phyloP scores from a whole-genome alignment of 2,797 vertebrate genomes.

The Lacerta bilineata region DNA sequence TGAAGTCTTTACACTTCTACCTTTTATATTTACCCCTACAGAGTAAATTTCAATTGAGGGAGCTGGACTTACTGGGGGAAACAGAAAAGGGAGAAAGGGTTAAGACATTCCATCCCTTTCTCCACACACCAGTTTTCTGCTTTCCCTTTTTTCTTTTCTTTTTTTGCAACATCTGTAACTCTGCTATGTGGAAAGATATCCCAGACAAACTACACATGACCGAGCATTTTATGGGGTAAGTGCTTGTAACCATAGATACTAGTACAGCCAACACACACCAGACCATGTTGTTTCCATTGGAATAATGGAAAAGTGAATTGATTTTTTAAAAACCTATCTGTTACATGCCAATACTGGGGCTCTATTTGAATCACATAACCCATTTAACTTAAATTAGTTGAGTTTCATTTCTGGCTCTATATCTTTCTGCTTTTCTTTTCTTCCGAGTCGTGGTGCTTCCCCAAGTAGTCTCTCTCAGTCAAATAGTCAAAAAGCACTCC shows the following conservation, averaged over 20 bases:
- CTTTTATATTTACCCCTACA: neutral
- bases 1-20: neutral
- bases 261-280: conserved; percentile 40
- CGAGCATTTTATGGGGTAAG: neutral
- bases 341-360: neutral
- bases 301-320: conserved; percentile 31
- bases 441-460: neutral
- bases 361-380: conserved; percentile 21
- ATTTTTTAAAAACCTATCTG: neutral
- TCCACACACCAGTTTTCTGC: neutral
- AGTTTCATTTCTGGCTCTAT: neutral
- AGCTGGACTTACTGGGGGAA: neutral
- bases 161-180: too few species aligned
- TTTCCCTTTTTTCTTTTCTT: neutral
- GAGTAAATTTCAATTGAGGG: neutral
- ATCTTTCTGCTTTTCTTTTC: neutral
- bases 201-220: neutral
- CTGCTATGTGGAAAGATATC: neutral
- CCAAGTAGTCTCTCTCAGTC: neutral
- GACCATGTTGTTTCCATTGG: neutral
- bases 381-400: too few species aligned
- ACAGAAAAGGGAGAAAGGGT: neutral
- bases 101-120: neutral
- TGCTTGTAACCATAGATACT: conserved; percentile 50
- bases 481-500: neutral